A percentile compares a stretch with the other conserved stretches of the same genome.
These are phyloP conservation scores for Alcis repandata DNA, from an alignment of 2,888 invertebrate species.

Conservation along the genomic window DNA sequence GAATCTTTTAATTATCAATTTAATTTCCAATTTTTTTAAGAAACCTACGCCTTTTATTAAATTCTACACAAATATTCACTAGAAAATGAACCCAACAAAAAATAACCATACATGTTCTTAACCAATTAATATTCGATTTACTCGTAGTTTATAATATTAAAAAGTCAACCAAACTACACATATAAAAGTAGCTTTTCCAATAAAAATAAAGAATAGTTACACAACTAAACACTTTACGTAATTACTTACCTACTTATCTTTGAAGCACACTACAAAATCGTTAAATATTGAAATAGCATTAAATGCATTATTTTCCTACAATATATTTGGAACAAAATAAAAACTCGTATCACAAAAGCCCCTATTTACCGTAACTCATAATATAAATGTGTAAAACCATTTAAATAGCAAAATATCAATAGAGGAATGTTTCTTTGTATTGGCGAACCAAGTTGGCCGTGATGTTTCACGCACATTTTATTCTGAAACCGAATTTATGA, in stretches of 20 bases:
- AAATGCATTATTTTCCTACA: conserved; percentile 84
- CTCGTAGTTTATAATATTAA: no score
- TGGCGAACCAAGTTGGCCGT: conserved; percentile 86
- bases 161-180: no score
- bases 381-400: conserved; percentile 87
- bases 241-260: conserved; percentile 29
- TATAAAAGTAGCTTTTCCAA: background rate
- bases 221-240: background rate
- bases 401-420: conserved; percentile 84
- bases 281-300: conserved; percentile 83
- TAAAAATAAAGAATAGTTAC: background rate
- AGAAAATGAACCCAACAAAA: background rate
- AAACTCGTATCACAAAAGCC: conserved; percentile 71
- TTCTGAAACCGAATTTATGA: conserved; percentile 66
- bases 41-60: conserved; percentile 10
- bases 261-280: conserved; percentile 36
- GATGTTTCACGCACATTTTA: conserved; percentile 84
- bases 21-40: conserved; percentile 42
- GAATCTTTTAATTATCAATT: conserved; percentile 57
- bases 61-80: conserved; percentile 5
- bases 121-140: no score
- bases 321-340: conserved; percentile 78
- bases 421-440: conserved; percentile 83
- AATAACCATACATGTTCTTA: no score
- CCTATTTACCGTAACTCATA: conserved; percentile 84